Percentiles rank a stretch among this genome's conserved stretches.
These are phyloP conservation scores for Notoglanidium macrostoma DNA, from an alignment of 2,797 vertebrate genomes.

Conservation along the genomic window DNA sequence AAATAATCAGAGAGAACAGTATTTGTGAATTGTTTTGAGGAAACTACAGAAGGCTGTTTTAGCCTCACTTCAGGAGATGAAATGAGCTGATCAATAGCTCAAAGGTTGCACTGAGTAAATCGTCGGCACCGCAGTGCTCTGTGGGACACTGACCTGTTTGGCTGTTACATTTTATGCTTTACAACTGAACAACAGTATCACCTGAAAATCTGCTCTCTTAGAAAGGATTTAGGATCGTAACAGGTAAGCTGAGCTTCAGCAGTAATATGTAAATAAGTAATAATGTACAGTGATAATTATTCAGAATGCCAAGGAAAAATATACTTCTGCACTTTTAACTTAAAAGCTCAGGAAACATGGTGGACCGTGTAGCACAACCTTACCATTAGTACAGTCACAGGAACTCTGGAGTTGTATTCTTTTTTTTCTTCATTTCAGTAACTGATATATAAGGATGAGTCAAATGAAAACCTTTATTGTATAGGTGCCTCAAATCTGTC, in stretches of 20 bases:
- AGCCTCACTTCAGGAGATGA: constrained; percentile 3
- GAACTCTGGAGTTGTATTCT: not conserved
- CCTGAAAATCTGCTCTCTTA: constrained; percentile 25
- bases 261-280: not conserved
- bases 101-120: constrained; percentile 71
- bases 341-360: not conserved
- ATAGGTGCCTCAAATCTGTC: not conserved
- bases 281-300: not conserved
- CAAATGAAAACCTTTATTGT: not conserved
- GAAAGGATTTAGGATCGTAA: constrained; percentile 36
- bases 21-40: not conserved
- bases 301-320: not conserved
- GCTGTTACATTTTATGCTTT: constrained; percentile 32
- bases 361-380: not conserved
- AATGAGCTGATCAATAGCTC: constrained; percentile 68
- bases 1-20: not conserved
- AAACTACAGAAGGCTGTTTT: not conserved
- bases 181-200: constrained; percentile 25
- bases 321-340: not conserved
- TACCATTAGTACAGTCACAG: not conserved
- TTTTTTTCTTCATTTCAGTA: not conserved
- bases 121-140: constrained; percentile 54
- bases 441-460: not conserved
- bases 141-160: constrained; percentile 70
- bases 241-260: constrained; percentile 61